phyloP scores from a whole-genome alignment of 2,888 invertebrate genomes.

The Cryptocephalus moraei region DNA sequence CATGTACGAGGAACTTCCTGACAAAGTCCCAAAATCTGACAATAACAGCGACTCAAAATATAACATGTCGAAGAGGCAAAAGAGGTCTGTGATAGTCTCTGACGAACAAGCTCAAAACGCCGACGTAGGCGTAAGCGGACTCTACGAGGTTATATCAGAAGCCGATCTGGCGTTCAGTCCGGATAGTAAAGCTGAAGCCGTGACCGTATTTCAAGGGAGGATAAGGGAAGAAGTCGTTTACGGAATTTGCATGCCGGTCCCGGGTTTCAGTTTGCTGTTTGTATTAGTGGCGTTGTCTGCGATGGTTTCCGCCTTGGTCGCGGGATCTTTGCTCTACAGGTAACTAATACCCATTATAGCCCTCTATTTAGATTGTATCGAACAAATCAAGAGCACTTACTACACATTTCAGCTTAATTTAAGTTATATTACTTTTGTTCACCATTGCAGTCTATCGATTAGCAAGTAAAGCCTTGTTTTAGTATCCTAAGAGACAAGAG shows the following conservation, averaged over 20 bases:
- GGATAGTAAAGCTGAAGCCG: slow-evolving; percentile 66
- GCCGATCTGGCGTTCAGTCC: slow-evolving; percentile 86
- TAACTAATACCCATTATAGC: slow-evolving; percentile 17
- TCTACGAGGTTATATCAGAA: slow-evolving; percentile 83
- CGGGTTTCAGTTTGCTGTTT: slow-evolving; percentile 81
- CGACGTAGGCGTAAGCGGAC: slow-evolving; percentile 80
- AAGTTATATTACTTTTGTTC: too few relatives aligned
- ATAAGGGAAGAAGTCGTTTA: slow-evolving; percentile 85
- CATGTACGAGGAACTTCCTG: not conserved
- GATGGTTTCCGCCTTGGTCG: slow-evolving; percentile 76
- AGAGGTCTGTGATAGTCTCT: slow-evolving; percentile 54
- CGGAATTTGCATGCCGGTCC: slow-evolving; percentile 83
- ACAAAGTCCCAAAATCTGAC: not conserved
- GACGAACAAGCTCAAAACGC: slow-evolving; percentile 71
- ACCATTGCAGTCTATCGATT: too few relatives aligned
- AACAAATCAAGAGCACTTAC: too few relatives aligned
- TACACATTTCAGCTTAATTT: too few relatives aligned
- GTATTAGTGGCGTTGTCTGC: slow-evolving; percentile 80
- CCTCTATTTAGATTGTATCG: not conserved
- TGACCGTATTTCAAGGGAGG: slow-evolving; percentile 79
- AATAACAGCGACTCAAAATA: slow-evolving; percentile 3
- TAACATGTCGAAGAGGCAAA: slow-evolving; percentile 38
- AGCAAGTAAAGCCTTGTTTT: too few relatives aligned
- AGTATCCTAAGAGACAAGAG: too few relatives aligned
- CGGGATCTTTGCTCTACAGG: slow-evolving; percentile 44